Evolutionary conservation across 2,888 invertebrate genomes (phyloP).

Genomic region (Spodoptera littoralis): DNA sequence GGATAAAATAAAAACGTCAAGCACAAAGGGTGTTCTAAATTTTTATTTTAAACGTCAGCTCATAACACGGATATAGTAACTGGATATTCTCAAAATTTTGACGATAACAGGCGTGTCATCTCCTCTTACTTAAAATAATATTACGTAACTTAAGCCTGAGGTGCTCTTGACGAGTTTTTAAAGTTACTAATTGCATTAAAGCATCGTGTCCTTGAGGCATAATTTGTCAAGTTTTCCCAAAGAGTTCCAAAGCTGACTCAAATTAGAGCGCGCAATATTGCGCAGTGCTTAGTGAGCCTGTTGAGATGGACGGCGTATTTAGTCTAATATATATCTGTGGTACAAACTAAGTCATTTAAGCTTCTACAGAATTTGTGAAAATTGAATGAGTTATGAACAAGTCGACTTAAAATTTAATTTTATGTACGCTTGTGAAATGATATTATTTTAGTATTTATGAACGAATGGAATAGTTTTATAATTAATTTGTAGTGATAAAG

Average conservation of each 20-base stretch:
- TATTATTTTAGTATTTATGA: constrained; percentile 17
- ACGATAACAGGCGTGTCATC: too few species aligned
- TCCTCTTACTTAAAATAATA: not conserved
- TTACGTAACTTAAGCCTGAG: not conserved
- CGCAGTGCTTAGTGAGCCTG: too few species aligned
- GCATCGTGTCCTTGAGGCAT: too few species aligned
- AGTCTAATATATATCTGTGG: not conserved
- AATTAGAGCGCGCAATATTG: too few species aligned
- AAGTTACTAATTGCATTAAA: too few species aligned
- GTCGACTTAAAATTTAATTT: constrained; percentile 18
- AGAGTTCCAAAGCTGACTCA: too few species aligned
- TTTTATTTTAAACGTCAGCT: constrained; percentile 5
- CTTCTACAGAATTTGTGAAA: constrained; percentile 14
- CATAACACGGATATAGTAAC: too few species aligned
- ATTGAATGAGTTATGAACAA: constrained; percentile 7
- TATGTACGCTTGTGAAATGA: constrained; percentile 1
- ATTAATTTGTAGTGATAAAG: not conserved
- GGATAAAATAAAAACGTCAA: constrained; percentile 12
- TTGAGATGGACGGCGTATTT: too few species aligned
- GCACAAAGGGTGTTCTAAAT: constrained; percentile 13
- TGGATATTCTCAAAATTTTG: too few species aligned
- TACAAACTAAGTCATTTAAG: constrained; percentile 17
- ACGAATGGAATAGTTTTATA: constrained; percentile 1
- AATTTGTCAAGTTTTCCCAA: too few species aligned
- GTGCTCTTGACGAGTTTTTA: too few species aligned